A percentile compares a stretch with the other conserved stretches of the same genome.
These are phyloP conservation scores for Acrocephalus kingi DNA, from an alignment of 2,113 vertebrate species.

Conservation along the genomic window DNA sequence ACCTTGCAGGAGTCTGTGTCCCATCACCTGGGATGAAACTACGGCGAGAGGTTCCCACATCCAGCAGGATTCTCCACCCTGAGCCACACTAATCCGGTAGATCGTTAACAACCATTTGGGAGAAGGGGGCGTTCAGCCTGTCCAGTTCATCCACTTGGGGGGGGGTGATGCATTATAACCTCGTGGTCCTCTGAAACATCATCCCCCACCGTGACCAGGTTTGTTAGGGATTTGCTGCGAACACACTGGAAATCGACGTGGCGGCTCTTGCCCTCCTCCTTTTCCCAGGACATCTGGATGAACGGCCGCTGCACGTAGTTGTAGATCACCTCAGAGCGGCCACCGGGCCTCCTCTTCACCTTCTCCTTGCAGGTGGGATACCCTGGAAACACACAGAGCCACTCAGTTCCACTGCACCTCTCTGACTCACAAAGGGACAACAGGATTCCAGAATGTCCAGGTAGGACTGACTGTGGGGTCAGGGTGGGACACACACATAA, in stretches of 20 bases:
- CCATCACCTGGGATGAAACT: neutral
- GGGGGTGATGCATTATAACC: slow-evolving; percentile 74
- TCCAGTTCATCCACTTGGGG: slow-evolving; percentile 85
- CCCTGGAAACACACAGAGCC: slow-evolving; percentile 58
- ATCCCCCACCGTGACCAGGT: slow-evolving; percentile 73
- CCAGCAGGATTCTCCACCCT: neutral
- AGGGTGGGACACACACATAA: neutral
- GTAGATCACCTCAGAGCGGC: slow-evolving; percentile 82
- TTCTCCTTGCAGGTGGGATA: slow-evolving; percentile 86
- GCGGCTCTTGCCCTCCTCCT: slow-evolving; percentile 85
- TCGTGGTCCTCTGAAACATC: slow-evolving; percentile 76
- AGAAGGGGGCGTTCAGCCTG: slow-evolving; percentile 75
- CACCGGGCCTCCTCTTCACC: slow-evolving; percentile 79
- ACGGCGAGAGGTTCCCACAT: neutral
- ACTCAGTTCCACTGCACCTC: neutral
- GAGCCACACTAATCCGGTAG: slow-evolving; percentile 65
- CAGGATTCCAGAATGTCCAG: neutral
- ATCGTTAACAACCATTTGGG: slow-evolving; percentile 71
- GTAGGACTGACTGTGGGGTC: neutral
- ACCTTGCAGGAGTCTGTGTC: slow-evolving; percentile 30
- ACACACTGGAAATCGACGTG: slow-evolving; percentile 86
- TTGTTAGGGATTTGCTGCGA: slow-evolving; percentile 82
- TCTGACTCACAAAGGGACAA: neutral
- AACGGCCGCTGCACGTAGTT: slow-evolving; percentile 83
- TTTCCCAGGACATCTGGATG: slow-evolving; percentile 87